A percentile compares a stretch with the other conserved stretches of the same genome.
Evolutionary conservation across 2,113 vertebrate species (phyloP).

Genomic region (Sebastes fasciatus): DNA sequence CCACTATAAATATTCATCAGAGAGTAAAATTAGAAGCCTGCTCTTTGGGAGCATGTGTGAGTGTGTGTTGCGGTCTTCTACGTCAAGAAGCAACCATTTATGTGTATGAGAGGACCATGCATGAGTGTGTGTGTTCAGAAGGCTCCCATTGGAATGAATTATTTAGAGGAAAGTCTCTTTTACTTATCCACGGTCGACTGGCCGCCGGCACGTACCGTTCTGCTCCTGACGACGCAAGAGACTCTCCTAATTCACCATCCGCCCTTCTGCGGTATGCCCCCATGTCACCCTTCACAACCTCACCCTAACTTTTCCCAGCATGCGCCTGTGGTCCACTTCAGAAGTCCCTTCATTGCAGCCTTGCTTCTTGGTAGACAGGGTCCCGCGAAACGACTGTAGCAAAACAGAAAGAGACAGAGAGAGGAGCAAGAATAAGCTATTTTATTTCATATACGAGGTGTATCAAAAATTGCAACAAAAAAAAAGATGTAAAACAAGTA

Average conservation of each 20-base stretch:
- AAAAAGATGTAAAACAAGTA: not conserved
- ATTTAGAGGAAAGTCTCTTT: conserved; percentile 82
- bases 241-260: conserved; percentile 64
- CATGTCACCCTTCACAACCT: conserved; percentile 39
- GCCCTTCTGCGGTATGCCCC: conserved; percentile 41
- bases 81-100: conserved; percentile 48
- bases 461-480: not conserved
- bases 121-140: conserved; percentile 50
- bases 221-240: conserved; percentile 68
- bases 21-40: conserved; percentile 72
- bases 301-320: conserved; percentile 28
- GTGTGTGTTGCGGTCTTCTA: conserved; percentile 43
- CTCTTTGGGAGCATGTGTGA: conserved; percentile 30
- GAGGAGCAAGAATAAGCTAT: not conserved
- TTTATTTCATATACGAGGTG: not conserved
- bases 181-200: conserved; percentile 77
- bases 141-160: conserved; percentile 77
- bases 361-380: not conserved
- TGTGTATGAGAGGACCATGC: conserved; percentile 43
- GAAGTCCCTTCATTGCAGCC: not conserved
- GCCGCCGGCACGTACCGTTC: conserved; percentile 66
- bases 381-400: not conserved
- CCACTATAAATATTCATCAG: conserved; percentile 76
- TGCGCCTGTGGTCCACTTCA: conserved; percentile 20
- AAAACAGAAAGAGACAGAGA: not conserved